phyloP scores from a whole-genome alignment of 2,888 invertebrate species.

The Sepioteuthis lessoniana region DNA sequence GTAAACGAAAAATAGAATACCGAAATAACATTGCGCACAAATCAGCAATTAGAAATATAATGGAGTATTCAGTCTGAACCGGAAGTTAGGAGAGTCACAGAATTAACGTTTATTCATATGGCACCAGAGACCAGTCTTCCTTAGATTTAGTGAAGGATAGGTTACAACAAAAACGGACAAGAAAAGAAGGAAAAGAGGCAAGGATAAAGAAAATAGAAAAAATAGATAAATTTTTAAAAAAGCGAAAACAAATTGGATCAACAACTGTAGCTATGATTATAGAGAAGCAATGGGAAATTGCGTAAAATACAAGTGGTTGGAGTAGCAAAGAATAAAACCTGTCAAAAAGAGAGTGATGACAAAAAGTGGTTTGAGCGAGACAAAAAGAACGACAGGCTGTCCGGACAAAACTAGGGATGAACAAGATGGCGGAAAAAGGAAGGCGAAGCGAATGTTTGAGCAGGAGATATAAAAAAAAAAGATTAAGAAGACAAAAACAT shows the following conservation, averaged over 20 bases:
- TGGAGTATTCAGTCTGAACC: constrained; percentile 35
- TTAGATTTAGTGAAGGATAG: constrained; percentile 41
- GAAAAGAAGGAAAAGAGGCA: not conserved
- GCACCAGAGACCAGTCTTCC: not conserved
- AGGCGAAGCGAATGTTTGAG: not conserved
- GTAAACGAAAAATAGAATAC: constrained; percentile 39
- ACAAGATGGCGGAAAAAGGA: not conserved
- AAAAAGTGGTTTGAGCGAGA: not conserved
- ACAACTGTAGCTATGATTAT: constrained; percentile 33
- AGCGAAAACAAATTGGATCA: too few species aligned
- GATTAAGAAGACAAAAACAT: too few species aligned
- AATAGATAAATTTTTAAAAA: not conserved
- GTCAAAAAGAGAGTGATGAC: not conserved
- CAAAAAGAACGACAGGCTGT: too few species aligned
- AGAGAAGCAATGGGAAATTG: constrained; percentile 33
- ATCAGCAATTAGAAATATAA: constrained; percentile 41
- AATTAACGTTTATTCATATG: constrained; percentile 46
- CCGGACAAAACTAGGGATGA: not conserved
- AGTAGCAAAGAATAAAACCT: not conserved
- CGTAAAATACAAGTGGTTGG: not conserved
- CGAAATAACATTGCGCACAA: constrained; percentile 41
- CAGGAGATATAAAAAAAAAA: not conserved
- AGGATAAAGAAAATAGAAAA: not conserved
- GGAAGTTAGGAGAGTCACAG: constrained; percentile 44
- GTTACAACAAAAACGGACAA: constrained; percentile 42